These are phyloP conservation scores for Antennarius maculatus DNA, from an alignment of 2,797 vertebrate species.

Conservation along the genomic window DNA sequence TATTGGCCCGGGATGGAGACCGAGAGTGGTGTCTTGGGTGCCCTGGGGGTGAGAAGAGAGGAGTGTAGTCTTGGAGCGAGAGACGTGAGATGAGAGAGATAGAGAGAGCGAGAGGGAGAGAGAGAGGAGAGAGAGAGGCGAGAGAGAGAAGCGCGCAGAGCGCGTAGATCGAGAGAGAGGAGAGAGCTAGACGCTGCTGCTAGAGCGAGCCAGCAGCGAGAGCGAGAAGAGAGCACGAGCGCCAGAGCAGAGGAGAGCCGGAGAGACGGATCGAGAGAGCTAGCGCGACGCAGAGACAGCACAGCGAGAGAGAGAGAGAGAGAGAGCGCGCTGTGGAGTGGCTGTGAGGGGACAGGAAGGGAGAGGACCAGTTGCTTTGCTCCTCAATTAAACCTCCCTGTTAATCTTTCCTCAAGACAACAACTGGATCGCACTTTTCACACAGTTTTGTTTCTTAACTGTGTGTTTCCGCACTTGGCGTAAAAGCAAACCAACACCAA, in stretches of 20 bases:
- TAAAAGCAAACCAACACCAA: slow-evolving; percentile 39
- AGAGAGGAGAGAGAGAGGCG: slow-evolving; percentile 49
- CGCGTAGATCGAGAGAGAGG: too few relatives aligned
- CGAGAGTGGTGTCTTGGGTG: slow-evolving; percentile 43
- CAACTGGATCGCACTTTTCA: slow-evolving; percentile 22
- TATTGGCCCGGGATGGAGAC: slow-evolving; percentile 28
- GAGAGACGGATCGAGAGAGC: too few relatives aligned
- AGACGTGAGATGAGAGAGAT: too few relatives aligned
- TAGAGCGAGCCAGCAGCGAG: too few relatives aligned
- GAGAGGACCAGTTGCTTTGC: slow-evolving; percentile 41
- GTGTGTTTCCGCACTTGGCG: slow-evolving; percentile 21
- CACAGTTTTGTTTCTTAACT: background rate
- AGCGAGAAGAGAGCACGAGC: too few relatives aligned
- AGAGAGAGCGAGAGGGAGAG: slow-evolving; percentile 61
- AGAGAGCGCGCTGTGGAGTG: slow-evolving; percentile 57
- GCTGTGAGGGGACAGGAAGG: slow-evolving; percentile 42
- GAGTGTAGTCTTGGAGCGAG: slow-evolving; percentile 57
- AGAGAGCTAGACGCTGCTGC: too few relatives aligned
- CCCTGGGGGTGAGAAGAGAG: slow-evolving; percentile 67
- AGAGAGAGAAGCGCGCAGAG: too few relatives aligned
- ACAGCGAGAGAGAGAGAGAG: slow-evolving; percentile 61
- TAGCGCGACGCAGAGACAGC: too few relatives aligned
- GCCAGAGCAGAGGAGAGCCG: too few relatives aligned
- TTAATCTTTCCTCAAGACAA: slow-evolving; percentile 29
- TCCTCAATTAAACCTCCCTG: slow-evolving; percentile 49